phyloP scores from a whole-genome alignment of 2,888 invertebrate genomes.

The Andrena hattorfiana region DNA sequence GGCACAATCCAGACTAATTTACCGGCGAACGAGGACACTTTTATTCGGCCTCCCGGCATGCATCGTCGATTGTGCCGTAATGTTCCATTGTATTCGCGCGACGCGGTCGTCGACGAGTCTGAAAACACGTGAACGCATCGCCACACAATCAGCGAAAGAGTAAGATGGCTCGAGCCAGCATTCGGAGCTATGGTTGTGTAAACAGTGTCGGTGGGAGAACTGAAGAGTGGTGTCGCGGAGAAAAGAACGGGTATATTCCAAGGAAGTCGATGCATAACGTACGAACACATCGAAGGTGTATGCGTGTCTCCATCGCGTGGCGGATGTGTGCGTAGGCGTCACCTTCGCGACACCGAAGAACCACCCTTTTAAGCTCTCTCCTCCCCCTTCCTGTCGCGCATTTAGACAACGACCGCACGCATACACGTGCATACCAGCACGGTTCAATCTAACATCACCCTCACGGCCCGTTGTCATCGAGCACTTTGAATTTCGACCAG shows the following conservation, averaged over 20 bases:
- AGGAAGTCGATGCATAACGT: conserved; percentile 49
- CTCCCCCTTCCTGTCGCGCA: conserved; percentile 22
- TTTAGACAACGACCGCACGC: conserved; percentile 41
- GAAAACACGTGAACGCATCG: conserved; percentile 43
- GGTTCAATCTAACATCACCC: conserved; percentile 42
- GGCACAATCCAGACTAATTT: conserved; percentile 47
- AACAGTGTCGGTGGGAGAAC: conserved; percentile 48
- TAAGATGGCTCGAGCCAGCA: conserved; percentile 43
- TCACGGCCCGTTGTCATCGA: conserved; percentile 30
- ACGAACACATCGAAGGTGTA: conserved; percentile 35
- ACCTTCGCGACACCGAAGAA: conserved; percentile 45
- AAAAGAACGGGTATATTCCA: conserved; percentile 20
- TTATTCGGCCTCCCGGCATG: conserved; percentile 27
- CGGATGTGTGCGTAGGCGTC: conserved; percentile 6
- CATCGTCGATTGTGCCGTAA: conserved; percentile 55
- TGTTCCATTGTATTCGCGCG: conserved; percentile 60
- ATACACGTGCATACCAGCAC: conserved; percentile 44
- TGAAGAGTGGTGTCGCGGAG: conserved; percentile 30
- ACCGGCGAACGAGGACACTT: conserved; percentile 22
- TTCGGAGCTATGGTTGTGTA: conserved; percentile 18
- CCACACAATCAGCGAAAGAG: conserved; percentile 59
- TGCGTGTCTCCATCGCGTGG: not conserved
- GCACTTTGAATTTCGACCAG: conserved; percentile 43
- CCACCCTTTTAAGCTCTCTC: conserved; percentile 44
- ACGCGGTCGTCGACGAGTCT: conserved; percentile 53